Conservation (phyloP, 2,113 vertebrate genomes). For the Cyphomyrus discorhynchus region DNA sequence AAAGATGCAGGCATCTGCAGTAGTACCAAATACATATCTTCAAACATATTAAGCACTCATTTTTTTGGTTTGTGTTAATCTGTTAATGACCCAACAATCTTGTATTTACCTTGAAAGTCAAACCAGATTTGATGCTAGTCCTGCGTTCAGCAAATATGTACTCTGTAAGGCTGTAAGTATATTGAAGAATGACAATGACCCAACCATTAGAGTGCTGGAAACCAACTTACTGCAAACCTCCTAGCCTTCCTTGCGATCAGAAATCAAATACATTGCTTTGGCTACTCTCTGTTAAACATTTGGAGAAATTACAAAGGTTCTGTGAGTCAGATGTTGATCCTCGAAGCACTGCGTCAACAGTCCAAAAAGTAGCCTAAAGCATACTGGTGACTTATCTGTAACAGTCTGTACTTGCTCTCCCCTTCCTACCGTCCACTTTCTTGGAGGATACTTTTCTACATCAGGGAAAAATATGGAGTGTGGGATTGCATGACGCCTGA, state of each 20-base stretch:
- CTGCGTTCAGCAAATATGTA: background rate
- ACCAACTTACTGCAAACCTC: background rate
- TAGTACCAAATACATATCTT: background rate
- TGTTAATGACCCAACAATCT: background rate
- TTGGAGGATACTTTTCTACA: background rate
- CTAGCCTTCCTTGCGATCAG: background rate
- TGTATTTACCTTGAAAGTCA: background rate
- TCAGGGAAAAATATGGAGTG: background rate
- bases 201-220: background rate
- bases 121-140: background rate
- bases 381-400: background rate
- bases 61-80: background rate
- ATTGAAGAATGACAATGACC: background rate
- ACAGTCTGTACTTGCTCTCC: background rate
- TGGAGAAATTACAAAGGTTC: background rate
- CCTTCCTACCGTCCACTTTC: background rate
- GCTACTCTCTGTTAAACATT: background rate
- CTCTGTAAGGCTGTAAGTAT: background rate
- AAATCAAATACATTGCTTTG: background rate
- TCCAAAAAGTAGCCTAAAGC: background rate
- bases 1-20: background rate
- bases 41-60: background rate
- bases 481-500: background rate
- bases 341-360: background rate
- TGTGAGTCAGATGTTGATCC: slow-evolving; percentile 6